Base-by-base conservation (phyloP, 2,888 invertebrate genomes). In the Rhagonycha fulva region DNA sequence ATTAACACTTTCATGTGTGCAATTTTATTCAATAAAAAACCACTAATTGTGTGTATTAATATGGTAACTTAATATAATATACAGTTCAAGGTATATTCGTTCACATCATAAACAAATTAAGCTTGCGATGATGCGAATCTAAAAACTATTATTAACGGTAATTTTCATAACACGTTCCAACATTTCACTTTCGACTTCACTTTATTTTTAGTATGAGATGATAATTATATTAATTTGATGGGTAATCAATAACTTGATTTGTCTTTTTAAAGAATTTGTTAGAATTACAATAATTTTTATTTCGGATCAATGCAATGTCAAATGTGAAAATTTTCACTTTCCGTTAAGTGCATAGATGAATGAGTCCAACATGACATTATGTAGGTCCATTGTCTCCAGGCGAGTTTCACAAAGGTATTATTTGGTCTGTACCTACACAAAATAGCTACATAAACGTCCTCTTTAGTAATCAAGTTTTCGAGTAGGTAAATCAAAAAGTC, bases 111-210 rank as follows among this genome's bases (percentile, higher is more conserved):
- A 24, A 24, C 63, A 66, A 66, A 66, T 66, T 66, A 26, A n/a
- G 10, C n/a, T 24, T 66, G 12, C 63, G 26, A 66, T 66, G 63
- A 66, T 66, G 63, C 63, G 63, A 24, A 26, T 24, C 26, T 66
- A 66, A 66, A 66, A 66, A 24, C 63, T 66, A 66, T 66, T 66
- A 66, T 66, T 66, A 66, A 66, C 24, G 26, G 63, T 26, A 66
- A 66, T 66, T 66, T 66, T 66, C 24, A 12, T 24, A 66, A 66
- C 63, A 66, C 63, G 63, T 66, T 24, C 63, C 63, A 66, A 66
- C 63, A 66, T 66, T 66, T 66, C 63, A 24, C 63, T 66, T 66
- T 66, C 26, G 26, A 66, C 14, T 66, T 23, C 23, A 62, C 23
- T 62, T n/a, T 62, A 23, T 62, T 62, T 62, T 23, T 66, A 24